These are phyloP conservation scores for Xylota sylvarum DNA, from an alignment of 2,888 invertebrate genomes.

Conservation along the genomic window DNA sequence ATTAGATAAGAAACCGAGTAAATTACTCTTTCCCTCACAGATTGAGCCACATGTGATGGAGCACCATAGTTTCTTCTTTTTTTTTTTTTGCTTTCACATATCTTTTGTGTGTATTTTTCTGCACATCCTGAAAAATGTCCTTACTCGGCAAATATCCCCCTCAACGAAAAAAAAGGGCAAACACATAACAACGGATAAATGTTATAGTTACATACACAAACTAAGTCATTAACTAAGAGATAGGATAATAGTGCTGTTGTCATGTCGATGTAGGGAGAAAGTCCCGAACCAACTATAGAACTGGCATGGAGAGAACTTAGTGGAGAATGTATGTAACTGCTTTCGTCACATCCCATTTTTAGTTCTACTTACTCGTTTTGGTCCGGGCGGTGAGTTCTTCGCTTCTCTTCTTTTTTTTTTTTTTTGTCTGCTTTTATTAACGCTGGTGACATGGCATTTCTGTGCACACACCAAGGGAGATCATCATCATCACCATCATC, in stretches of 20 bases:
- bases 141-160: conserved; percentile 65
- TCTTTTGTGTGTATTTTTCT: conserved; percentile 44
- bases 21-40: conserved; percentile 65
- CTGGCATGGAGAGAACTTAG: conserved; percentile 1
- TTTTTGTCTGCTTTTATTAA: conserved; percentile 43
- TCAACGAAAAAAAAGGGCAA: conserved; percentile 57
- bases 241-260: conserved; percentile 70
- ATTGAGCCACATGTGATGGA: conserved; percentile 68
- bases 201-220: conserved; percentile 69
- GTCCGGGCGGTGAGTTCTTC: neutral
- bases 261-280: conserved; percentile 38
- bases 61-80: conserved; percentile 43
- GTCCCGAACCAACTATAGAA: neutral
- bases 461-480: conserved; percentile 40
- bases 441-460: conserved; percentile 68
- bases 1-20: conserved; percentile 74
- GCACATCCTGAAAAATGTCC: conserved; percentile 55
- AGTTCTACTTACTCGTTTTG: neutral
- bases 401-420: neutral
- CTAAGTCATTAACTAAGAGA: conserved; percentile 74
- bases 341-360: conserved; percentile 52
- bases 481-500: conserved; percentile 47
- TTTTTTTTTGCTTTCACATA: conserved; percentile 40
- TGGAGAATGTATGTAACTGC: conserved; percentile 51
- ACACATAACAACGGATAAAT: conserved; percentile 72